phyloP scores from a whole-genome alignment of 1,140 invertebrate species.

The Eulimnadia texana region DNA sequence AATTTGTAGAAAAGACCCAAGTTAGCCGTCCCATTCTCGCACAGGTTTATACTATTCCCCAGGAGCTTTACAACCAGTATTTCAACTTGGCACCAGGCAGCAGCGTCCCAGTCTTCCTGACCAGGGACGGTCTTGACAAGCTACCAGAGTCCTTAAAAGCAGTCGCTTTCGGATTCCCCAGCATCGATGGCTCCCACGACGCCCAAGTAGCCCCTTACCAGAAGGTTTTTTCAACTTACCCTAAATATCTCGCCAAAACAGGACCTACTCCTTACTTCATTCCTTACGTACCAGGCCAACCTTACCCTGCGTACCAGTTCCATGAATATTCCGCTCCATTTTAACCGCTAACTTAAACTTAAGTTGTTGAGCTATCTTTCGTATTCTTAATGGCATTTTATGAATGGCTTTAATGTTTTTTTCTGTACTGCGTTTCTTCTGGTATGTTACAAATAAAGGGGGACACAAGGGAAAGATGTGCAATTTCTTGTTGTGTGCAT shows the following conservation, averaged over 20 bases:
- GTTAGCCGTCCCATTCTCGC: not conserved
- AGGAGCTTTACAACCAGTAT: constrained; percentile 6
- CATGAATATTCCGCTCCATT: not conserved
- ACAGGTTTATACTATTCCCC: not conserved
- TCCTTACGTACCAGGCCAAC: not conserved
- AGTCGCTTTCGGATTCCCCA: not conserved
- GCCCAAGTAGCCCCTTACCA: constrained; percentile 5
- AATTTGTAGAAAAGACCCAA: not conserved
- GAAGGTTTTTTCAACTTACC: not conserved
- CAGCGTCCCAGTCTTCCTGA: not conserved
- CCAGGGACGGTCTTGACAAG: not conserved
- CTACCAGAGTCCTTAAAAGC: constrained; percentile 6
- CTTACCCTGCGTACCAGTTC: not conserved
- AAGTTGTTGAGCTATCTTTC: no score
- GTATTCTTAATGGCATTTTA: no score
- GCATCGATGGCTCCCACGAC: constrained; percentile 9
- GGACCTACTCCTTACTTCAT: not conserved
- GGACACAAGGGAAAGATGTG: no score
- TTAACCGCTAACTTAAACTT: no score
- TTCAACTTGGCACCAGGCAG: not conserved
- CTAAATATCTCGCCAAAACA: not conserved
- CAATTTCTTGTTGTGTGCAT: no score
- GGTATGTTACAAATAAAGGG: no score
- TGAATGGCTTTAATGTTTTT: no score
- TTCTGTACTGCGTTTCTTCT: no score